These are phyloP conservation scores for Onchidella celtica DNA, from an alignment of 2,888 invertebrate species.

Conservation along the genomic window DNA sequence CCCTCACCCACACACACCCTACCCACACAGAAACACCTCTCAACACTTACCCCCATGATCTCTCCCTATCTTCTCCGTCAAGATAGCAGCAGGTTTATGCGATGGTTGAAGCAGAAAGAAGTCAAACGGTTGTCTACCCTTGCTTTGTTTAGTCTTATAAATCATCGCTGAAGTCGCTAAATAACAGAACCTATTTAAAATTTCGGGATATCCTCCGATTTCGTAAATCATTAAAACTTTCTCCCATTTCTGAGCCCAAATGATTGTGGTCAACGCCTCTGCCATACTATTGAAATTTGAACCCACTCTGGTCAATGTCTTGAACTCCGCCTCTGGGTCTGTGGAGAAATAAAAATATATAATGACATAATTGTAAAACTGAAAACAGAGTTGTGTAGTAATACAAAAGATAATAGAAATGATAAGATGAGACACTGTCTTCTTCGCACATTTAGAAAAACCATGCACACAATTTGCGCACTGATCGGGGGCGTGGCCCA, in stretches of 20 bases:
- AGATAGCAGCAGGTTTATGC: conserved; percentile 41
- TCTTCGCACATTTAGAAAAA: too few species aligned
- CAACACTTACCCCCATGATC: conserved; percentile 51
- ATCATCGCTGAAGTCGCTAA: conserved; percentile 51
- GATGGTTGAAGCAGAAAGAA: conserved; percentile 51
- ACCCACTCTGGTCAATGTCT: conserved; percentile 53
- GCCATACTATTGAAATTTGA: conserved; percentile 51
- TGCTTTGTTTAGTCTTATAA: conserved; percentile 48
- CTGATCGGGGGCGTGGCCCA: too few species aligned
- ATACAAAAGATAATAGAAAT: too few species aligned
- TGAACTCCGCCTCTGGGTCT: conserved; percentile 49
- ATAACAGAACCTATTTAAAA: conserved; percentile 52
- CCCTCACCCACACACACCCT: too few species aligned
- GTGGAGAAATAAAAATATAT: too few species aligned
- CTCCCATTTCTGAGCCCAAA: conserved; percentile 40
- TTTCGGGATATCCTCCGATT: conserved; percentile 33
- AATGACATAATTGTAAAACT: too few species aligned
- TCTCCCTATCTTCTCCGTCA: conserved; percentile 49
- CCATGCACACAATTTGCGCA: too few species aligned
- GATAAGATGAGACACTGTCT: too few species aligned
- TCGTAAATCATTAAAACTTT: conserved; percentile 52
- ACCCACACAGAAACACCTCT: not conserved
- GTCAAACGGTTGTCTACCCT: conserved; percentile 40
- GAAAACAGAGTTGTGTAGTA: too few species aligned
- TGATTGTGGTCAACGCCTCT: conserved; percentile 25